These are phyloP conservation scores for Monopis laevigella DNA, from an alignment of 2,888 invertebrate species.

Conservation along the genomic window DNA sequence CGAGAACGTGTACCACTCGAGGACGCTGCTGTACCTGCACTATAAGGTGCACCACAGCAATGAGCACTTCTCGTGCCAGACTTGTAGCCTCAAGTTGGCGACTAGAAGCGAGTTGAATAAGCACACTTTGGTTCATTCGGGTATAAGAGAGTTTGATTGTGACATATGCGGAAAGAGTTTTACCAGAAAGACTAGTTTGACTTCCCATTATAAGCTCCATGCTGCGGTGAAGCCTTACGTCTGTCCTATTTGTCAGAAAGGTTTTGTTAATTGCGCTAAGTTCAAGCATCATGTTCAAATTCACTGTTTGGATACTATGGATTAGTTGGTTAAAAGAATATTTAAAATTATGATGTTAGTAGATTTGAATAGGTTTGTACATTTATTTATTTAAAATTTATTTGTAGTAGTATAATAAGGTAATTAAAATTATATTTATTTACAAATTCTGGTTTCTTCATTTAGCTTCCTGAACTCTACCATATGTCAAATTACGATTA, in stretches of 20 bases:
- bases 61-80: slow-evolving; percentile 29
- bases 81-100: slow-evolving; percentile 40
- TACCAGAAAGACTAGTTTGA: slow-evolving; percentile 50
- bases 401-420: too few relatives aligned
- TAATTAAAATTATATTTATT: too few relatives aligned
- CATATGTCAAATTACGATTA: too few relatives aligned
- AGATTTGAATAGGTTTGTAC: too few relatives aligned
- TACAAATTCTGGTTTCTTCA: too few relatives aligned
- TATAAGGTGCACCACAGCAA: slow-evolving; percentile 29
- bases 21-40: slow-evolving; percentile 21
- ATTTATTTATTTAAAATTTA: too few relatives aligned
- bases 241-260: slow-evolving; percentile 31
- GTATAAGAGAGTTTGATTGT: slow-evolving; percentile 52
- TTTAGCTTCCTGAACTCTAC: too few relatives aligned
- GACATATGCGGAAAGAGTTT: slow-evolving; percentile 55
- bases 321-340: too few relatives aligned
- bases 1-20: slow-evolving; percentile 22
- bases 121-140: slow-evolving; percentile 55
- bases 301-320: slow-evolving; percentile 28
- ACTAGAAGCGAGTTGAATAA: slow-evolving; percentile 36
- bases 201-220: slow-evolving; percentile 33
- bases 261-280: slow-evolving; percentile 26
- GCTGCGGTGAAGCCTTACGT: slow-evolving; percentile 37
- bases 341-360: too few relatives aligned
- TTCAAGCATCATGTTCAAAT: slow-evolving; percentile 39